Base-by-base conservation (phyloP, 2,113 vertebrate species). In the Brachirus orientalis region DNA sequence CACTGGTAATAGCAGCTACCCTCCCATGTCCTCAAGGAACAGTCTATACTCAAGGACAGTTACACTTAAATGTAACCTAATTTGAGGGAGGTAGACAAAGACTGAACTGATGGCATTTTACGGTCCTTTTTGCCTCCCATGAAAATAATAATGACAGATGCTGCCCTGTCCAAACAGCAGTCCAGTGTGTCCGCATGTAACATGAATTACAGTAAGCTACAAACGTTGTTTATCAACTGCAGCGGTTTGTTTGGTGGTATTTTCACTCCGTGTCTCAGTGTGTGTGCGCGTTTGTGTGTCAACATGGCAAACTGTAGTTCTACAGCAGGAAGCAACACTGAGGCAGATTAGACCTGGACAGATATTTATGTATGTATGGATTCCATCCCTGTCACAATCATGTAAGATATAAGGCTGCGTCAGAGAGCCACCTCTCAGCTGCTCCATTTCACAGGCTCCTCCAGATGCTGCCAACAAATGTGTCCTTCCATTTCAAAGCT, bases 1-100 rank as follows among this genome's bases (percentile, higher is more conserved):
- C 50, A 48, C 72, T 16, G 57, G 75, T 67, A 65, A 76, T 10
- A 41, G 66, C 50, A 64, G 58, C 51, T 6, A 14, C 19, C 48
- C 33, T 13, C 6, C 2, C 1, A 47, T 35, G 19, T 59, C 54
- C 44, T 4, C 48, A 2, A 62, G 45, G 69, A 76, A n/a, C 48
- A 3, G 38, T 10, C 14, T 0, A 3, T 6, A 7, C 18, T 57
- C 18, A 35, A 64, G 60, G 58, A 74, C 58, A 19, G 28, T n/a
- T 36, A 56, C 12, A 6, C 8, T 0, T 37, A 45, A 14, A 7
- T 37, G 12, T 50, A 55, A 60, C 45, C 38, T 22, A 56, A 46
- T 55, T 70, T 47, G 35, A 4, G 4, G 33, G 51, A 48, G 72
- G 63, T 77, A 61, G 22, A 51, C 38, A 8, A 35, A 60, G 1